A percentile compares a stretch with the other conserved stretches of the same genome.
phyloP scores from a whole-genome alignment of 2,113 vertebrate species.

The Brachyistius frenatus region DNA sequence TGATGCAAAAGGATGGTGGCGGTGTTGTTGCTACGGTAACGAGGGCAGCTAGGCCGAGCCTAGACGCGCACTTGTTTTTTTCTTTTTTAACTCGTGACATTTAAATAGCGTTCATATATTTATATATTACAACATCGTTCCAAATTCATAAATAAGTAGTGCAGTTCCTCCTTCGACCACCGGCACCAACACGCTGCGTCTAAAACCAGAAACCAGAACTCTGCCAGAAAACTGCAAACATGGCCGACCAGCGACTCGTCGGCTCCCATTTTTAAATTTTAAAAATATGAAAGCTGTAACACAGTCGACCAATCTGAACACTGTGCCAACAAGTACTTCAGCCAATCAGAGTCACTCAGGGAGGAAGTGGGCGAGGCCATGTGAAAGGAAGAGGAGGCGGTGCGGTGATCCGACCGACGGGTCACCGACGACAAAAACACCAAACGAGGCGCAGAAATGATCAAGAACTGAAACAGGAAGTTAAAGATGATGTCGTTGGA shows the following conservation, averaged over 20 bases:
- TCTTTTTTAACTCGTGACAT: constrained; percentile 38
- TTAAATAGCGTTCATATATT: constrained; percentile 61
- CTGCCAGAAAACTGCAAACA: constrained; percentile 46
- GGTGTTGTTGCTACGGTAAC: constrained; percentile 30
- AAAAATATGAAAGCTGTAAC: constrained; percentile 25
- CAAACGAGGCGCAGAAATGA: too few species aligned
- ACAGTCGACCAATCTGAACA: constrained; percentile 44
- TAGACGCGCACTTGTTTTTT: not conserved
- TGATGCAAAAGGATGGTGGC: not conserved
- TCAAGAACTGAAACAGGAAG: too few species aligned
- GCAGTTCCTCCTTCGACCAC: constrained; percentile 33
- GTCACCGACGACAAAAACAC: too few species aligned
- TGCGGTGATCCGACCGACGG: not conserved
- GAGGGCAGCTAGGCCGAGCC: too few species aligned
- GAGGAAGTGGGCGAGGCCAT: not conserved
- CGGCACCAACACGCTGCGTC: too few species aligned
- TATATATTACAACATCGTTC: constrained; percentile 63
- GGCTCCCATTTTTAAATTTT: too few species aligned
- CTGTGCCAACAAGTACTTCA: constrained; percentile 24
- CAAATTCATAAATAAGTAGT: constrained; percentile 72
- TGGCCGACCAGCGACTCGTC: constrained; percentile 44
- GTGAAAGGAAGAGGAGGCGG: not conserved
- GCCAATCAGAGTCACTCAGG: constrained; percentile 49
- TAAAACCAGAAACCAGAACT: not conserved
- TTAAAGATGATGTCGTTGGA: too few species aligned